These are phyloP conservation scores for Thermophis baileyi DNA, from an alignment of 2,113 vertebrate species.

Conservation along the genomic window DNA sequence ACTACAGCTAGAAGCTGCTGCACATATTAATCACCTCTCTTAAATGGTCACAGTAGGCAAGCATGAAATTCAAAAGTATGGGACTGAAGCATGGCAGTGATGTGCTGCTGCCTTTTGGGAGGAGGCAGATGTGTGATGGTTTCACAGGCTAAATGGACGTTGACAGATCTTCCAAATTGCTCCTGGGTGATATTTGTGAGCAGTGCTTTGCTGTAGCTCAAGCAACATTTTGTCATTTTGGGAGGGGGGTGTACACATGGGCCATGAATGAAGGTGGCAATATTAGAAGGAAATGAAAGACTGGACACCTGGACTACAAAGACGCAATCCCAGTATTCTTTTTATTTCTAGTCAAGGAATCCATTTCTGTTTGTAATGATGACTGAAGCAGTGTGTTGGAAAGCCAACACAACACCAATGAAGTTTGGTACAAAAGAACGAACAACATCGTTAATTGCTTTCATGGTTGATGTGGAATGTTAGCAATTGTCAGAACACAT, in stretches of 20 bases:
- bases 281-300: not conserved
- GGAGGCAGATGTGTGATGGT: slow-evolving; percentile 28
- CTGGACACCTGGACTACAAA: not conserved
- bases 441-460: not conserved
- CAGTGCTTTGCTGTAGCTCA: slow-evolving; percentile 49
- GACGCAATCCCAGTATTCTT: not conserved
- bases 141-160: slow-evolving; percentile 45
- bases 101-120: slow-evolving; percentile 30
- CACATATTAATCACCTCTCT: not conserved
- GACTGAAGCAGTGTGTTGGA: not conserved
- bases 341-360: not conserved
- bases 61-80: slow-evolving; percentile 1
- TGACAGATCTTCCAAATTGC: slow-evolving; percentile 55
- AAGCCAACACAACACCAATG: not conserved
- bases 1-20: fast-evolving
- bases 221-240: slow-evolving; percentile 4
- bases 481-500: not conserved
- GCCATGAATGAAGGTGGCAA: not conserved
- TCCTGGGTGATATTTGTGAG: slow-evolving; percentile 42
- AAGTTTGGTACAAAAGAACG: not conserved
- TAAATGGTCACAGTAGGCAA: not conserved
- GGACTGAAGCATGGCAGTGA: slow-evolving; percentile 31
- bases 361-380: not conserved
- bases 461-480: not conserved
- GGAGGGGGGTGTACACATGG: not conserved